Base-by-base conservation (phyloP, 2,888 invertebrate genomes). In the Taphrorychus bicolor region DNA sequence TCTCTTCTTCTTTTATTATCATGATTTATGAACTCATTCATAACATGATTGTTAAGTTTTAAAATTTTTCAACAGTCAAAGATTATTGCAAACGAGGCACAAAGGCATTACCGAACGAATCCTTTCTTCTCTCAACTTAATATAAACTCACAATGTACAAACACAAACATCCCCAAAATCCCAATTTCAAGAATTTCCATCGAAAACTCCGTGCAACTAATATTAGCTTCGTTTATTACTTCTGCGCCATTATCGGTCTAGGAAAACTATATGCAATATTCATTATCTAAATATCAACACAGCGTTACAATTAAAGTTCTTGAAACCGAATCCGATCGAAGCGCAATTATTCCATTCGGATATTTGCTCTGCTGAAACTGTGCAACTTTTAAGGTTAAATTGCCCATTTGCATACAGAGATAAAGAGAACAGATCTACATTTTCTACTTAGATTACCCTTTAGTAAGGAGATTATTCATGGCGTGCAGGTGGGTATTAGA, bases 371-470 rank as follows among this genome's bases (percentile, higher is more conserved):
- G 41, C 52, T 16, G 60, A 42, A 60, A 60, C 60, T 21, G 51
- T 21, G 40, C 17, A 60, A 60, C 52, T 60, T 52, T 60, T 41
- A 52, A 40, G 52, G 60, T 42, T 9, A 60, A 60, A 60, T 52
- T 52, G 60, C 60, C 32, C 60, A 60, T 60, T 60, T 60, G 52
- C 60, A 60, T 60, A 17, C 52, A 61, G 42, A 22, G 41, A 61
- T 53, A 61, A 54, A 61, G 42, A 51, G 45, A 54, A 61, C 41
- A 17, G 24, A 45, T 42, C 9, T 40, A 53, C 61, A 45, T 54
- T 61, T 24, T 52, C 21, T 24, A 61, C 54, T 54, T 61, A 61
- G 45, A 45, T 54, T 61, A 22, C n/a, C 16, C 17, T 53, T 53
- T 48, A 61, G 54, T 61, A 42, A 45, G 45, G 11, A 45, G 45